Evolutionary conservation across 2,888 invertebrate genomes (phyloP), one percentile per base, ranked within the genome.

Genomic region (Rotaria magnacalcarata): DNA sequence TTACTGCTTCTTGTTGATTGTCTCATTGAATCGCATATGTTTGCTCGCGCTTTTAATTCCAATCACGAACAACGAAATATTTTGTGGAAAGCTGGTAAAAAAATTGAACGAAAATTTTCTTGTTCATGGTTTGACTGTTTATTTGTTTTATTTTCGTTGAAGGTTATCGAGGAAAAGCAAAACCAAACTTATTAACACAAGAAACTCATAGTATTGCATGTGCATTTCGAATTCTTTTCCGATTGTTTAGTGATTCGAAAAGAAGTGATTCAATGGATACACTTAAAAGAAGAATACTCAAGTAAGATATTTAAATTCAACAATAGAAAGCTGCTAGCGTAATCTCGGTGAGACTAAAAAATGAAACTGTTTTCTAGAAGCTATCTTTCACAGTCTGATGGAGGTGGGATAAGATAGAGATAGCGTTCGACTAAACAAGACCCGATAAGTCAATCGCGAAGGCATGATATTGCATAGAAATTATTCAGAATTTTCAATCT

Each of bases 161-260:
- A 80, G 80, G 80, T 2, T 80, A 80, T 80, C 80, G 80, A 11
- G 80, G 96, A 6, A 94, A 95, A n/a, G 94, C 95, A 24, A 97
- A 97, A 90, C 97, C 97, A 0, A 96, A 96, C 91, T 93, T 98
- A 89, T 91, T 97, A 89, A 96, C 96, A 89, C 97, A 97, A 90
- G 97, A 98, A 91, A 96, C 96, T 1, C 96, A 96, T 89, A 96
- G 96, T 87, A 92, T 98, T 88, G 97, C 97, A 0, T 97, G 97
- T 90, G 94, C 95, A 1, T 92, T 98, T 84, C 93, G 97, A 88
- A 96, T 98, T 89, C 93, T 97, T 84, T 96, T 97, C 90, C 95
- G 96, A 91, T 95, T 97, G 95, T 96, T 96, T 90, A 94, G 94
- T 88, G 97, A 97, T 91, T 96, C 85, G 34, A 41, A 75, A 27